Percentiles rank a stretch among this genome's conserved stretches.
Evolutionary conservation across 1,140 invertebrate genomes (phyloP).

Genomic region (Heterodera schachtii): DNA sequence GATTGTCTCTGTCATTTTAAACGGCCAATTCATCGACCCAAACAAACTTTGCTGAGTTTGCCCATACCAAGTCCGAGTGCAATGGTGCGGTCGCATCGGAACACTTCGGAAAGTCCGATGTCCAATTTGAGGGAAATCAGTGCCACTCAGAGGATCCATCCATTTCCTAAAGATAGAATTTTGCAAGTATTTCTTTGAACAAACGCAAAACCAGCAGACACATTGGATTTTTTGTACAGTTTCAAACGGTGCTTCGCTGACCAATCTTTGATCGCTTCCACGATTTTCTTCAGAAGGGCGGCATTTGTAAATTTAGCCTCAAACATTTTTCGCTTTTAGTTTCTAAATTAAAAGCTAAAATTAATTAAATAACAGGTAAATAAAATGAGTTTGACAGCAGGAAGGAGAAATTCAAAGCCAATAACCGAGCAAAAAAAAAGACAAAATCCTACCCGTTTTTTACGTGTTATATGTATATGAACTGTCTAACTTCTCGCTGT

Average conservation of each 20-base stretch:
- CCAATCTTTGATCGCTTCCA: constrained; percentile 97
- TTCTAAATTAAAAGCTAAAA: no score
- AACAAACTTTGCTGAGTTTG: constrained; percentile 85
- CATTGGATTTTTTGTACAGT: constrained; percentile 92
- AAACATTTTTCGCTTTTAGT: constrained; percentile 82
- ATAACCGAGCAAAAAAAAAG: no score
- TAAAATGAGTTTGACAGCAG: no score
- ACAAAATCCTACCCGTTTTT: no score
- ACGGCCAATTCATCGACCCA: neutral
- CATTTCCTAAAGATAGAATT: constrained; percentile 92
- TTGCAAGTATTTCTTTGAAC: no score
- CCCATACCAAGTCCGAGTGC: constrained; percentile 94
- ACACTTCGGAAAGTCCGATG: constrained; percentile 96
- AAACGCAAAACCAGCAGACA: constrained; percentile 75
- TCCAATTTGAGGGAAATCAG: constrained; percentile 88
- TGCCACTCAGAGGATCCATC: constrained; percentile 97
- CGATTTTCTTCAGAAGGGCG: constrained; percentile 88
- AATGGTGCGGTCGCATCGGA: constrained; percentile 93
- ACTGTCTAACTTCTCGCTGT: no score
- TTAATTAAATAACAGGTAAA: neutral
- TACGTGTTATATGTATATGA: no score
- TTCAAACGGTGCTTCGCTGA: constrained; percentile 97
- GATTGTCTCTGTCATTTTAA: no score
- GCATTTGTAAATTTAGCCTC: constrained; percentile 91
- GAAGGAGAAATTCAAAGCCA: no score